Conservation (phyloP, 2,113 vertebrate genomes). For the Chinchilla lanigera region DNA sequence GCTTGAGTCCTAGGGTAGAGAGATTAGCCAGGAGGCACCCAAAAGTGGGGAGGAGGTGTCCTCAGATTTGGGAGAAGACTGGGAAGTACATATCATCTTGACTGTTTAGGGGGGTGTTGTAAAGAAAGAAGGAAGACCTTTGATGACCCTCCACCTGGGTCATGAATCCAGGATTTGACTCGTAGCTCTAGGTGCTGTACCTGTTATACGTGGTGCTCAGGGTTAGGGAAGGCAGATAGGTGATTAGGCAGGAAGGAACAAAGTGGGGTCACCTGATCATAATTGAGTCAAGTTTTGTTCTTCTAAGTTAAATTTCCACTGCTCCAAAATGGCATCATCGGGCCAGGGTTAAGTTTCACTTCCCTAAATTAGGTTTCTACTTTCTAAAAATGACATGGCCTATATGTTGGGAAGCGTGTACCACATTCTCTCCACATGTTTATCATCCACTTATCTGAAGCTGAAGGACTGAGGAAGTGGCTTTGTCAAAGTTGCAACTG, state of each 20-base stretch:
- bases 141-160: neutral
- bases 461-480: neutral
- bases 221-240: neutral
- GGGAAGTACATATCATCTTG: neutral
- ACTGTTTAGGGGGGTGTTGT: neutral
- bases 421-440: neutral
- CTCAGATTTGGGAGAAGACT: neutral
- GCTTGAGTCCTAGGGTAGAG: neutral
- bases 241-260: neutral
- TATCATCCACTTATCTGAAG: neutral
- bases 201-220: neutral
- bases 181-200: neutral
- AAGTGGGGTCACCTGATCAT: neutral
- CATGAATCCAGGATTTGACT: neutral
- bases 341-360: neutral
- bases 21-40: neutral
- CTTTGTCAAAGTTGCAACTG: neutral
- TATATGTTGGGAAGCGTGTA: neutral
- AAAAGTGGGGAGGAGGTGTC: no score
- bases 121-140: neutral
- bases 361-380: neutral
- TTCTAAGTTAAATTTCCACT: neutral
- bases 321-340: neutral
- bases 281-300: neutral
- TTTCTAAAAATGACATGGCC: neutral